A percentile compares a stretch with the other conserved stretches of the same genome.
phyloP scores from a whole-genome alignment of 1,140 invertebrate genomes.

The Ostrea denselamellosa region DNA sequence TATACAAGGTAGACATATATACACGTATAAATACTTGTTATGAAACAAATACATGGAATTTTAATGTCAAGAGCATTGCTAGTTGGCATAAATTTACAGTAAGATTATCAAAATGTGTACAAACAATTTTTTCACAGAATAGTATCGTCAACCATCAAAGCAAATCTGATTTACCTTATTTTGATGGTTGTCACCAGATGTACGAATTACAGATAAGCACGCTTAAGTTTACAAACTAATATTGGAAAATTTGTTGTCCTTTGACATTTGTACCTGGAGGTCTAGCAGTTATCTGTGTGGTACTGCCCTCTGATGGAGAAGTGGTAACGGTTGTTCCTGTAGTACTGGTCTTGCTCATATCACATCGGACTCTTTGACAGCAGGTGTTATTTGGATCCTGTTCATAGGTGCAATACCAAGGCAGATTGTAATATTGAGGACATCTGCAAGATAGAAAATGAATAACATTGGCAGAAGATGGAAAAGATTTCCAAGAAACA shows the following conservation, averaged over 20 bases:
- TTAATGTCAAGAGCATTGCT: too few species aligned
- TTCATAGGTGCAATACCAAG: slow-evolving; percentile 51
- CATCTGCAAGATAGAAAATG: slow-evolving; percentile 48
- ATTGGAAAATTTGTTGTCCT: too few species aligned
- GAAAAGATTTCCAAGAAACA: neutral
- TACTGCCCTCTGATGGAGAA: neutral
- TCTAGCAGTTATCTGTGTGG: slow-evolving; percentile 17
- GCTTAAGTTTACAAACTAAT: too few species aligned
- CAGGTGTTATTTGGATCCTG: slow-evolving; percentile 57
- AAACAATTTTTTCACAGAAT: too few species aligned
- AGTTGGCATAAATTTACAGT: too few species aligned
- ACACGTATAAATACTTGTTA: too few species aligned
- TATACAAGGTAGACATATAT: neutral
- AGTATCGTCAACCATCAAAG: too few species aligned
- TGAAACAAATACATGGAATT: too few species aligned
- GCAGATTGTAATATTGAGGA: slow-evolving; percentile 60
- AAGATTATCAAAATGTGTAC: too few species aligned
- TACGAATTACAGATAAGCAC: too few species aligned
- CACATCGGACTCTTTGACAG: slow-evolving; percentile 56
- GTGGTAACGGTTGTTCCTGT: neutral
- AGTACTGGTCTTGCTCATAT: slow-evolving; percentile 26
- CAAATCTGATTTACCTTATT: too few species aligned
- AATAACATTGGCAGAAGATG: neutral
- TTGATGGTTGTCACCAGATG: too few species aligned
- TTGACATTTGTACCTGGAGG: neutral